Evolutionary conservation across 2,113 vertebrate genomes (phyloP), one percentile per base, ranked within the genome.

Genomic region (Poecilia latipinna): DNA sequence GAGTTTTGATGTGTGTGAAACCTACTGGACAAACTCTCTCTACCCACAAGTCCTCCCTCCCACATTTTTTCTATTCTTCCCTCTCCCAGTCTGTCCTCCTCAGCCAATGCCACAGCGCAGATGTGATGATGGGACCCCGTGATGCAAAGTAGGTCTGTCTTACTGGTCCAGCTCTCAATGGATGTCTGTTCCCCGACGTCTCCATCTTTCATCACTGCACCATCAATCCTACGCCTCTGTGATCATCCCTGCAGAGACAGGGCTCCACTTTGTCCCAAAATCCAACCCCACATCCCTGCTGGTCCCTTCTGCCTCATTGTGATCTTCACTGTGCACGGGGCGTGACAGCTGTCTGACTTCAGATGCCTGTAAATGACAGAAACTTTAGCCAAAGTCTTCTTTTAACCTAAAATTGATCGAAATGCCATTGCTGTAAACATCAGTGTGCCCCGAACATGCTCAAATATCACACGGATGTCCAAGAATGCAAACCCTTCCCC

Each of bases 121-220:
- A 89, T 86, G 88, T 92, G 89, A 89, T 92, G 93, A 94, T 69
- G 85, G 85, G 77, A 70, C 77, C 69, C 80, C 33, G 62, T 60
- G 61, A 77, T 88, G 69, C 84, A 79, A 83, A 87, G 73, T 84
- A 85, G 77, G 87, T 84, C 89, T 79, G 87, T 78, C 71, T 87
- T 82, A 85, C 82, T 90, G 85, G 88, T 92, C 78, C 69, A 65
- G 74, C 85, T 89, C 89, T 95, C 88, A 94, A 94, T 91, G 88
- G 84, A 42, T 82, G 86, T 91, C 91, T 94, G 92, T 94, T 93
- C 87, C 82, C 66, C 87, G 88, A 92, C 90, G 87, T 94, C 90
- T 91, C 88, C 79, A 35, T 94, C 92, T 92, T 84, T 95, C 94
- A 95, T 91, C 94, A 91, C 92, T 91, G 91, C 86, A 84, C 91